Evolutionary conservation across 2,797 vertebrate genomes (phyloP).

Genomic region (Bovichtus diacanthus): DNA sequence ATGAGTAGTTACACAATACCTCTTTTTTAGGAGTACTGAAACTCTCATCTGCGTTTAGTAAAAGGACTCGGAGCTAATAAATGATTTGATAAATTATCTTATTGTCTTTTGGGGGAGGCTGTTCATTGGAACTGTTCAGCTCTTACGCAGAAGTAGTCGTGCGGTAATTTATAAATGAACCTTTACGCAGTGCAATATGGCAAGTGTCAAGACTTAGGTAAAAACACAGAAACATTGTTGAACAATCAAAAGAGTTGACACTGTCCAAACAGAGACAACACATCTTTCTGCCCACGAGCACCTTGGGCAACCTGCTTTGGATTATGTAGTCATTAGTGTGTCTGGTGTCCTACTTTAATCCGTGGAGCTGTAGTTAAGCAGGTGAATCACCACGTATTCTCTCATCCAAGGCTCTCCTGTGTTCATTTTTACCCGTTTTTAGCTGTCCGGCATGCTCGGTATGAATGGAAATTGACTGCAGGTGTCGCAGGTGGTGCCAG

Average conservation of each 20-base stretch:
- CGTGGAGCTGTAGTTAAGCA: constrained; percentile 30
- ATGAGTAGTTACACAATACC: constrained; percentile 58
- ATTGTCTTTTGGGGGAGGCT: constrained; percentile 13
- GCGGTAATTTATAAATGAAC: constrained; percentile 12
- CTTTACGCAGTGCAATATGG: constrained; percentile 2
- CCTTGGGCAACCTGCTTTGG: constrained; percentile 36
- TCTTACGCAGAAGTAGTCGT: constrained; percentile 11
- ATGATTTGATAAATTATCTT: constrained; percentile 10
- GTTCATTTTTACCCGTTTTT: constrained; percentile 40
- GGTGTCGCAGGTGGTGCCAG: constrained; percentile 65
- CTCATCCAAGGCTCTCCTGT: constrained; percentile 29
- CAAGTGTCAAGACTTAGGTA: background rate
- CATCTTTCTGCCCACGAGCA: constrained; percentile 3
- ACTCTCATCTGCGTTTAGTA: constrained; percentile 25
- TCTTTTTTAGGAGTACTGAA: constrained; percentile 43
- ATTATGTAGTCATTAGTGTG: constrained; percentile 27
- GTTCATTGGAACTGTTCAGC: background rate
- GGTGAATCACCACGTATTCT: constrained; percentile 56
- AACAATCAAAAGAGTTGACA: constrained; percentile 7
- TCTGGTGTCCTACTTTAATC: constrained; percentile 21
- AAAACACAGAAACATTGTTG: constrained; percentile 22
- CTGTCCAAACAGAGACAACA: constrained; percentile 15
- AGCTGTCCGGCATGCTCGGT: constrained; percentile 14
- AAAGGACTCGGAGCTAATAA: constrained; percentile 15
- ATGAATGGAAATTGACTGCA: constrained; percentile 70